These are phyloP conservation scores for Microplitis demolitor DNA, from an alignment of 1,140 invertebrate genomes.

Conservation along the genomic window DNA sequence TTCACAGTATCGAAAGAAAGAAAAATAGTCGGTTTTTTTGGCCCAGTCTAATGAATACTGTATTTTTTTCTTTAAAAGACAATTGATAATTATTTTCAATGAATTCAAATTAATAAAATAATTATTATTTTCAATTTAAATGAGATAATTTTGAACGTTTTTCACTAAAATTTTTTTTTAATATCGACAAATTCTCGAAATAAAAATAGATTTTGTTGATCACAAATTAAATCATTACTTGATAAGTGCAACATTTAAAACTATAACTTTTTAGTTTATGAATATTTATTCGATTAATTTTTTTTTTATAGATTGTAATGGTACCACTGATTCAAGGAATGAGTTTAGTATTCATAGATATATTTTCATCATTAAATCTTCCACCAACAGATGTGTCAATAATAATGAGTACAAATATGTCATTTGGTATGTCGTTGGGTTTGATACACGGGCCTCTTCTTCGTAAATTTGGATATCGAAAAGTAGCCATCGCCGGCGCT, in stretches of 20 bases:
- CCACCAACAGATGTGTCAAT: slow-evolving; percentile 63
- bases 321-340: slow-evolving; percentile 68
- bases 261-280: no score
- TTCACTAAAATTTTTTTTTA: no score
- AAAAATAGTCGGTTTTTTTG: no score
- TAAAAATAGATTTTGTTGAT: slow-evolving; percentile 12
- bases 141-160: no score
- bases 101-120: no score
- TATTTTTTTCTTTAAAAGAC: no score
- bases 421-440: slow-evolving; percentile 68
- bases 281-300: slow-evolving; percentile 26
- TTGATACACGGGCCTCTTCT: slow-evolving; percentile 66
- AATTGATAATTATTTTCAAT: no score
- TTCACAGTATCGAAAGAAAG: no score
- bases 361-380: slow-evolving; percentile 65
- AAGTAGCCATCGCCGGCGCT: slow-evolving; percentile 62
- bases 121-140: no score
- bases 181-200: background rate
- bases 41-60: no score
- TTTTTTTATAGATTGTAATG: slow-evolving; percentile 60
- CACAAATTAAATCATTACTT: background rate
- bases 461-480: slow-evolving; percentile 63
- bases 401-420: slow-evolving; percentile 67
- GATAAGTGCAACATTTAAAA: no score
- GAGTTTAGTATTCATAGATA: slow-evolving; percentile 69